Conservation (phyloP, 35 echinoderm and acorn worm species). For the Ophioderma brevispina region DNA sequence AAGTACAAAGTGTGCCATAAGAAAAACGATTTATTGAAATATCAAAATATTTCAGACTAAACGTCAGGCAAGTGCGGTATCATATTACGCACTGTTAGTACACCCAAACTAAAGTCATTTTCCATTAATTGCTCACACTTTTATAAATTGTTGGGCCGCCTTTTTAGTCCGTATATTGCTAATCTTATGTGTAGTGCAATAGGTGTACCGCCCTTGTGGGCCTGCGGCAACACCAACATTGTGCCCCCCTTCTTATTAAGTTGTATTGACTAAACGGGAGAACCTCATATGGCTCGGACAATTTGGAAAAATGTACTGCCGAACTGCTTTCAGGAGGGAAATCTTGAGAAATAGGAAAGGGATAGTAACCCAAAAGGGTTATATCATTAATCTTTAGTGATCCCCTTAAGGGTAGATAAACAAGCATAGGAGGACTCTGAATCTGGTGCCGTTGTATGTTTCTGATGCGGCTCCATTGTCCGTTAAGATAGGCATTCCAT, state of each 20-base stretch:
- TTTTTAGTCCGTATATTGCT: not conserved
- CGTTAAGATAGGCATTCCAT: not conserved
- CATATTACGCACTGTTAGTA: not conserved
- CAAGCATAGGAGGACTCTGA: not conserved
- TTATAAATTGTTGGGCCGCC: not conserved
- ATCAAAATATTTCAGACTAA: not conserved
- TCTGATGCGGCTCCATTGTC: not conserved
- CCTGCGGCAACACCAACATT: not conserved
- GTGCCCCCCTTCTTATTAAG: not conserved
- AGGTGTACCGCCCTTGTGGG: not conserved
- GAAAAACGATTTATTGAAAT: too few species aligned
- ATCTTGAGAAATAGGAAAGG: not conserved
- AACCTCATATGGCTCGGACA: not conserved
- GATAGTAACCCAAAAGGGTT: not conserved
- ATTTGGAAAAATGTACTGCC: too few species aligned
- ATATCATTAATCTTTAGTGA: not conserved
- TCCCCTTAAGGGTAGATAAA: not conserved
- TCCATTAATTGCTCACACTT: not conserved
- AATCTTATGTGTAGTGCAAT: not conserved
- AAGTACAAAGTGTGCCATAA: too few species aligned
- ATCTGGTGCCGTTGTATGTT: not conserved
- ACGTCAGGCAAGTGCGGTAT: not conserved
- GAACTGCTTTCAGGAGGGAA: too few species aligned
- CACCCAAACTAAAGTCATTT: not conserved
- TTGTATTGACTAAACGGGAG: not conserved